These are phyloP conservation scores for Austrolebias charrua DNA, from an alignment of 2,797 vertebrate species.

Conservation along the genomic window DNA sequence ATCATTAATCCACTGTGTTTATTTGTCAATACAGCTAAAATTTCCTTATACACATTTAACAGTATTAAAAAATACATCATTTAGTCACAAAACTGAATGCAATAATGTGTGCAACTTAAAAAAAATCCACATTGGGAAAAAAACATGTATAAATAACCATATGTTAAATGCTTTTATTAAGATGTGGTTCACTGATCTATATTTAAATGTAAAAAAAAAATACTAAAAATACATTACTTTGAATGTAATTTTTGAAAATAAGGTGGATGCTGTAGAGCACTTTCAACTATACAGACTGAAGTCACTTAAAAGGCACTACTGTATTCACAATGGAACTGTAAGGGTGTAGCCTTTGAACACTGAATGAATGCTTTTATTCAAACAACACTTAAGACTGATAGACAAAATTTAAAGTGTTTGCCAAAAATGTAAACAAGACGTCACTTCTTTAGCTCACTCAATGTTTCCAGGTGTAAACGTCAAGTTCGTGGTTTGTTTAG, in stretches of 20 bases:
- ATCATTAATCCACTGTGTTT: slow-evolving; percentile 41
- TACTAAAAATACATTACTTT: slow-evolving; percentile 31
- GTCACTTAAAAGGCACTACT: slow-evolving; percentile 61
- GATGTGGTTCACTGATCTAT: neutral
- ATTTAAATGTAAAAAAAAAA: slow-evolving; percentile 21
- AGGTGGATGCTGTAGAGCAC: slow-evolving; percentile 38
- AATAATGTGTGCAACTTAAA: slow-evolving; percentile 31
- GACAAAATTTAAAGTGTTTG: slow-evolving; percentile 27
- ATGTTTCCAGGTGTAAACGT: slow-evolving; percentile 17
- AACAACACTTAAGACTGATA: slow-evolving; percentile 18
- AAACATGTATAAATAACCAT: slow-evolving; percentile 6
- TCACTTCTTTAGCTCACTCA: slow-evolving; percentile 8
- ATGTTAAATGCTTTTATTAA: slow-evolving; percentile 11
- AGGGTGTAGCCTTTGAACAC: slow-evolving; percentile 22
- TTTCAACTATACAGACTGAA: slow-evolving; percentile 54
- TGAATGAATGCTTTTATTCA: slow-evolving; percentile 24
- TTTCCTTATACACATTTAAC: slow-evolving; percentile 28
- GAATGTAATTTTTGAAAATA: slow-evolving; percentile 25
- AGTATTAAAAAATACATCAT: slow-evolving; percentile 21
- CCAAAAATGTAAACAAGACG: slow-evolving; percentile 37
- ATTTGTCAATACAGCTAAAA: slow-evolving; percentile 36
- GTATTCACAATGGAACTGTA: slow-evolving; percentile 39
- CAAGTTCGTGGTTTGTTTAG: slow-evolving; percentile 6
- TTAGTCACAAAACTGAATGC: slow-evolving; percentile 42
- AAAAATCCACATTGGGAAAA: slow-evolving; percentile 7